phyloP scores from a whole-genome alignment of 1,140 invertebrate species.

The Zaprionus vittiger region DNA sequence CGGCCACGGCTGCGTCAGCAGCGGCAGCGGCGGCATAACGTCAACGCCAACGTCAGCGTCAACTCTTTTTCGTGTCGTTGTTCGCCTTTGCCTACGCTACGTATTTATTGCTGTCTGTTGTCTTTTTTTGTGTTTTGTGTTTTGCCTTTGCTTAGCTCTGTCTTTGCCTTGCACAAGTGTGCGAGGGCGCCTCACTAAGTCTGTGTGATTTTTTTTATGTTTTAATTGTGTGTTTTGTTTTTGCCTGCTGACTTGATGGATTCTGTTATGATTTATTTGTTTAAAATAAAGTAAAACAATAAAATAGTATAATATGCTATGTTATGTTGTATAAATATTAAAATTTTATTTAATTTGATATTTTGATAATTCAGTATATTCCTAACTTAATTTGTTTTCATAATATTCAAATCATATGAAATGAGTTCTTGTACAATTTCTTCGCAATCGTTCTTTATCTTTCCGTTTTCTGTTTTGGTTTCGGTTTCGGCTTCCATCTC shows the following conservation, averaged over 20 bases:
- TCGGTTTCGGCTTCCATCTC: conserved; percentile 9
- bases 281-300: conserved; percentile 37
- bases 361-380: too few species aligned
- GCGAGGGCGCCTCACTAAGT: conserved; percentile 9
- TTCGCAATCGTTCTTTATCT: conserved; percentile 12
- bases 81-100: conserved; percentile 45
- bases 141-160: conserved; percentile 16
- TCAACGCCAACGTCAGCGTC: conserved; percentile 2
- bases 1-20: neutral
- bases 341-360: too few species aligned
- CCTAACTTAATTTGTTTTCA: too few species aligned
- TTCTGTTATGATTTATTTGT: conserved; percentile 22
- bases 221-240: conserved; percentile 35
- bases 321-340: too few species aligned
- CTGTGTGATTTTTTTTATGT: conserved; percentile 7
- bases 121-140: conserved; percentile 51
- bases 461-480: conserved; percentile 41
- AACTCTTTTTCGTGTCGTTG: conserved; percentile 38
- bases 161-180: conserved; percentile 9
- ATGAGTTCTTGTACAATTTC: conserved; percentile 45
- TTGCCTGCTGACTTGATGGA: conserved; percentile 47
- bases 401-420: neutral
- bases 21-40: conserved; percentile 26
- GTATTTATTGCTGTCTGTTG: conserved; percentile 62
- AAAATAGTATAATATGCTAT: too few species aligned